Conservation (phyloP, 2,888 invertebrate genomes). For the Melanargia galathea region DNA sequence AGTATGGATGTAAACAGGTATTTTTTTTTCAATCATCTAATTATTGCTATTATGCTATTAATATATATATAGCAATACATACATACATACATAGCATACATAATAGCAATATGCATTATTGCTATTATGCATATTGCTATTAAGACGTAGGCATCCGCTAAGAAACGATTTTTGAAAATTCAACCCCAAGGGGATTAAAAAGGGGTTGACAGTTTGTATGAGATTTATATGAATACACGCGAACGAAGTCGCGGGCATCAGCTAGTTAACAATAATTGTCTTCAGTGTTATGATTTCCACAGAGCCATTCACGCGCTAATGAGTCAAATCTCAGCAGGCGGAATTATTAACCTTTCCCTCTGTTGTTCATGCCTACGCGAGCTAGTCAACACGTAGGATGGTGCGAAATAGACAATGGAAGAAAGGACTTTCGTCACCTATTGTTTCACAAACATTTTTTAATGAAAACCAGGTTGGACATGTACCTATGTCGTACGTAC, state of each 20-base stretch:
- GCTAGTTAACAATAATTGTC: not conserved
- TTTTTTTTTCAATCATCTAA: not conserved
- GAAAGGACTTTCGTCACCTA: conserved; percentile 17
- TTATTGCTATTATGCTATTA: no score
- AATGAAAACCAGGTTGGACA: conserved; percentile 10
- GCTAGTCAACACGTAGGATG: conserved; percentile 1
- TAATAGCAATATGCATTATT: no score
- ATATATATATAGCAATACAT: no score
- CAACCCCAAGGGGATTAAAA: no score
- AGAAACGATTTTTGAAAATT: no score
- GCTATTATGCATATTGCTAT: no score
- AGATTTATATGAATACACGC: no score
- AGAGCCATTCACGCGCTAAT: conserved; percentile 25
- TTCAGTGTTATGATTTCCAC: conserved; percentile 3
- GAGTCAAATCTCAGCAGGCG: conserved; percentile 25
- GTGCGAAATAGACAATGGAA: conserved; percentile 18
- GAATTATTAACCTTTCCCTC: conserved; percentile 31
- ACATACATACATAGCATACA: no score
- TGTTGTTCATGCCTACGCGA: conserved; percentile 25
- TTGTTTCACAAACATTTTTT: conserved; percentile 13
- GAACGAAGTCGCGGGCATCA: no score
- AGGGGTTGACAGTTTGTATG: no score
- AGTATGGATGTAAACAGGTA: not conserved
- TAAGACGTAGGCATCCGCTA: no score
- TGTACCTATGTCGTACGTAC: no score